Base-by-base conservation (phyloP, 2,888 invertebrate species). In the Polyommatus icarus region DNA sequence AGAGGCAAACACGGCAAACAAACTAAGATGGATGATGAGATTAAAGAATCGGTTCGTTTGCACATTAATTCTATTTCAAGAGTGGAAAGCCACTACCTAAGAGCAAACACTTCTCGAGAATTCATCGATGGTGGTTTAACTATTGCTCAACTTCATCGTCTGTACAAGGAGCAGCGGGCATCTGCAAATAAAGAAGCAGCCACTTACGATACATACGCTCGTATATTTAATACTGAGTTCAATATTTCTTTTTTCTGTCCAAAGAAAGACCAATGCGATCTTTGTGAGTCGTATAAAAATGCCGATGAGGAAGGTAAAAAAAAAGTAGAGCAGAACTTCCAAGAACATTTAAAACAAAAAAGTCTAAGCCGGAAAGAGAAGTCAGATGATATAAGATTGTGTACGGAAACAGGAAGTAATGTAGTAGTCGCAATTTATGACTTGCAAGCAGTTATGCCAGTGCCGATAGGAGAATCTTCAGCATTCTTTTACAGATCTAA, bases 21-120 rank as follows among this genome's bases (percentile, higher is more conserved):
- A n/a, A 54, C 29, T 57, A 59, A 57, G 59, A 32, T 32, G 76
- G 76, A 32, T 76, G n/a, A 29, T 76, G 83, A 84, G 80, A 79
- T 85, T 77, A 77, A 82, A 78, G 79, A 82, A 75, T 80, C 81
- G 75, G 81, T 84, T 32, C 79, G 82, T 75, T 79, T 83, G 71
- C 85, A 84, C 79, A 87, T 85, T 67, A 83, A 85, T 78, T 83
- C 81, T 32, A 82, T 83, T 73, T 82, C 83, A 75, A 80, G 81
- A 78, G 79, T 84, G 79, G 84, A 84, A 76, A 84, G 84, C 76
- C 85, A 85, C 78, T 86, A 85, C 78, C 77, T 84, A 32, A 80
- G 85, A 78, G 82, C 80, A 71, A 80, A 82, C 54, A 84, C 84
- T 71, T 79, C 73, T 78, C 80, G 83, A 79, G 79, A 82, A 79